Base-by-base conservation (phyloP, 2,888 invertebrate genomes). In the Dermolepida albohirtum region DNA sequence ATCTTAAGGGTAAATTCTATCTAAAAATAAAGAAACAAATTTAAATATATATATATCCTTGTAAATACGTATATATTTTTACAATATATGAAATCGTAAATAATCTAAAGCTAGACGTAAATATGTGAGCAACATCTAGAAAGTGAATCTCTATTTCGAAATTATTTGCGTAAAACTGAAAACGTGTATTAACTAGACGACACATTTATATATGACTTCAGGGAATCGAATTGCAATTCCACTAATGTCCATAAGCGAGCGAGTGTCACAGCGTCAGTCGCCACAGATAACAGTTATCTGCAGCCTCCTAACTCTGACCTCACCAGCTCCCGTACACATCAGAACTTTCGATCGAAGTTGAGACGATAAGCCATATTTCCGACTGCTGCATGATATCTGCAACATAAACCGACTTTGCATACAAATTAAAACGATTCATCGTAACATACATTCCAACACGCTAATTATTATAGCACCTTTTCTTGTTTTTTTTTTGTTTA, bases 211-310 rank as follows among this genome's bases (percentile, higher is more conserved):
- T 64, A 49, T 59, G 52, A 52, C 70, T 51, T 40, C 41, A 62
- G 64, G 71, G 71, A 70, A 71, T 71, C 70, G 70, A 69, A 71
- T 71, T 74, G 75, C 75, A 76, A 77, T 78, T 77, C 76, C 67
- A 74, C 73, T 77, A 77, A 77, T 77, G 77, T 77, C 73, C 59
- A 62, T 62, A 62, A 47, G 47, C 59, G 27, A 34, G 74, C 73
- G 51, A 47, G 52, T 64, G 59, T 62, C 47, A 49, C 29, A 44
- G 76, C 75, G 75, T 75, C 77, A 75, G 72, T 74, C 74, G 74
- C 75, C 75, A 69, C 76, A 77, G 77, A 78, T 78, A 78, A 77
- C 74, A 67, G 74, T 71, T 77, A 77, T 78, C 77, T 74, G 73
- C 73, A 74, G 74, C 73, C 76, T 74, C 72, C 74, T 68, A 68